Evolutionary conservation across 2,113 vertebrate genomes (phyloP).

Genomic region (Paratilapia polleni): DNA sequence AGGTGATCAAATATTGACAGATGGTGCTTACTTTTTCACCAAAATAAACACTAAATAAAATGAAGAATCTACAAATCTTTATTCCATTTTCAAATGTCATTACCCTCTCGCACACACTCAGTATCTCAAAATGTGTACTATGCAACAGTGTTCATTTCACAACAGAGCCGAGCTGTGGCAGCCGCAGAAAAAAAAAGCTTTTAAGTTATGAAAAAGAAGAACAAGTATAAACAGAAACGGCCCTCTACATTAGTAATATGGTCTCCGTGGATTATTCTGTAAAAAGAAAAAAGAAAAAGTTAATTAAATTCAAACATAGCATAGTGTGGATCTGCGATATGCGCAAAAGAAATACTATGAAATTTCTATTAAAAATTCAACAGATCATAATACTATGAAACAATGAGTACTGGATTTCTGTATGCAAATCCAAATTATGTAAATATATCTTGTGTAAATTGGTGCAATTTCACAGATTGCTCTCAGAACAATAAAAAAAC

Average conservation of each 20-base stretch:
- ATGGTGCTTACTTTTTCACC: neutral
- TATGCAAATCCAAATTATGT: neutral
- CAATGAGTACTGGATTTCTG: neutral
- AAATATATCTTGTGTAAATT: neutral
- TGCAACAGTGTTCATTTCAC: constrained; percentile 30
- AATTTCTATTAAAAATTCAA: neutral
- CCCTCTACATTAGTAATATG: constrained; percentile 90
- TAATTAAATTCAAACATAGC: neutral
- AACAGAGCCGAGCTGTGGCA: constrained; percentile 9
- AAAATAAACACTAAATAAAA: constrained; percentile 5
- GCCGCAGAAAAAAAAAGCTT: neutral
- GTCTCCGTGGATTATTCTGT: constrained; percentile 96
- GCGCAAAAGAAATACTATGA: neutral
- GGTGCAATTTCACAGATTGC: neutral
- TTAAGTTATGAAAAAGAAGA: constrained; percentile 23
- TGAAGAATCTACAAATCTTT: neutral
- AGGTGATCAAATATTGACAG: neutral
- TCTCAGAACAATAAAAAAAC: neutral
- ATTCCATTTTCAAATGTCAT: neutral
- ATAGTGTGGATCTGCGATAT: neutral
- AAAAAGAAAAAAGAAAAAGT: constrained; percentile 31
- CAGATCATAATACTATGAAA: neutral
- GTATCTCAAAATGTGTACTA: constrained; percentile 14
- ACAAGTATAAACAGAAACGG: constrained; percentile 26
- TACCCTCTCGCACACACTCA: neutral